Conservation (phyloP, 2,888 invertebrate genomes). For the Drosophila subsilvestris region DNA sequence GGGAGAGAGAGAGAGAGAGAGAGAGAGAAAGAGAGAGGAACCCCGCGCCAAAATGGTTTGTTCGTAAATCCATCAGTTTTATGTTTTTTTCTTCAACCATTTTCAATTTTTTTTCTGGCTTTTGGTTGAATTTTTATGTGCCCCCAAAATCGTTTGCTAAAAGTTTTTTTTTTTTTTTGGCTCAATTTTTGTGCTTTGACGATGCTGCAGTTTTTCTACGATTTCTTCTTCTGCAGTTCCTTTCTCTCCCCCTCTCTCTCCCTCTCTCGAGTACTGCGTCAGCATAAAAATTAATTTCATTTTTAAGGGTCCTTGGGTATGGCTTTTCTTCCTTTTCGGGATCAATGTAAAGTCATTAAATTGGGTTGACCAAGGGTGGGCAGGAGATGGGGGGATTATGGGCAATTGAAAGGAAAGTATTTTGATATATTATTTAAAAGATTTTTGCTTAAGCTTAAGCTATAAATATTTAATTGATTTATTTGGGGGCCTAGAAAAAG, state of each 20-base stretch:
- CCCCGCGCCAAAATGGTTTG: constrained; percentile 38
- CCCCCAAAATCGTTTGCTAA: constrained; percentile 20
- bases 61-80: constrained; percentile 80
- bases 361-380: neutral
- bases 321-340: neutral
- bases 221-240: constrained; percentile 27
- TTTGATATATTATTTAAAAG: neutral
- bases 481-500: no score
- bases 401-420: neutral
- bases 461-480: no score
- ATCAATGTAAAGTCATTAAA: constrained; percentile 31
- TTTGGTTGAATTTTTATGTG: constrained; percentile 64
- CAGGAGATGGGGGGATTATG: neutral
- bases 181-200: constrained; percentile 49
- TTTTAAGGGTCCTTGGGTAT: constrained; percentile 10
- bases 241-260: neutral
- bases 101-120: constrained; percentile 9
- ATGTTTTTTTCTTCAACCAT: constrained; percentile 46
- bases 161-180: constrained; percentile 11
- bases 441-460: neutral
- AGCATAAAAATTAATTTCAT: constrained; percentile 68
- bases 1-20: neutral
- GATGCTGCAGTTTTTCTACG: constrained; percentile 59
- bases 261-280: constrained; percentile 19
- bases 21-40: neutral